Evolutionary conservation across 2,888 invertebrate species (phyloP), one percentile per base, ranked within the genome.

Genomic region (Ectobius pallidus): DNA sequence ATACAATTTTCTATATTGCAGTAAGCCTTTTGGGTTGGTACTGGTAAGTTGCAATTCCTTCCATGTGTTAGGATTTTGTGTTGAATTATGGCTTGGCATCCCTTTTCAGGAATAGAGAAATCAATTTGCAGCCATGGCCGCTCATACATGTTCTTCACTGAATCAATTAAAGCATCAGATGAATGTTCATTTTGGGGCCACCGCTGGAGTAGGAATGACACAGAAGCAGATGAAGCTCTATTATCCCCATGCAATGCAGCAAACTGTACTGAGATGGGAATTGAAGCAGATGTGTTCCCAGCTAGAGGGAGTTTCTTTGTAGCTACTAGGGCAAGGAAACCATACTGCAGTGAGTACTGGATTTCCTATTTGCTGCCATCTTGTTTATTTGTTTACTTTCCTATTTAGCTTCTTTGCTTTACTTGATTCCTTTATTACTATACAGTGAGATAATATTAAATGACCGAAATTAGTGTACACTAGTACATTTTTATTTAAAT

Each of bases 81-180:
- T n/a, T n/a, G n/a, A n/a, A n/a, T n/a, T n/a, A n/a, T n/a, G n/a
- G n/a, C n/a, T n/a, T n/a, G n/a, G n/a, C n/a, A n/a, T n/a, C n/a
- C n/a, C n/a, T n/a, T n/a, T n/a, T n/a, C n/a, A n/a, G 88, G 77
- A 73, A 77, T 89, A 11, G 81, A 85, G 70, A 84, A 85, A 80
- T 86, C 88, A 1, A 84, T 88, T 72, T 90, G 90, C 81, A 89
- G 88, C 62, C 90, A 90, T 76, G 88, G 88, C 0, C 85, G 88
- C 3, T 85, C 90, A 0, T 87, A 88, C 75, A 76, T 86, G 1
- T 85, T 88, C 39, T 87, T 89, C 76, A 89, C 86, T 0, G 88
- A 89, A 78, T 87, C 88, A 0, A 79, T 90, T 76, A 65, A 65
- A 20, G 79, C 27, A 14, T 14, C 85, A 27, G 82, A 80, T 75